Evolutionary conservation across 2,888 invertebrate species (phyloP).

Genomic region (Meteorus cinctellus): DNA sequence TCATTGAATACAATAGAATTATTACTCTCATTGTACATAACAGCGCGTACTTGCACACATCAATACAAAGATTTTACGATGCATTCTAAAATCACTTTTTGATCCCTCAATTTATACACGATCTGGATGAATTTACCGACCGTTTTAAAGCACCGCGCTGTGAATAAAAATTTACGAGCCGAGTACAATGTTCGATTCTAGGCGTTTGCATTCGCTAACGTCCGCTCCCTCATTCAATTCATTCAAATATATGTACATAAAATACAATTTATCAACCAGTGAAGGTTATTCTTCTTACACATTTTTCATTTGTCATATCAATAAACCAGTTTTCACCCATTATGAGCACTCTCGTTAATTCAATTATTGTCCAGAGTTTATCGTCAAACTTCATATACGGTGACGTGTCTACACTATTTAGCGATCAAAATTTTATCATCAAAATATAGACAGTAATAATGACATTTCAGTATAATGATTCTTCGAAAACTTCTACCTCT

Average conservation of each 20-base stretch:
- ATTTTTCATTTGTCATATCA: background rate
- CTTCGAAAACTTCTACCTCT: too few relatives aligned
- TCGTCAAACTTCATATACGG: background rate
- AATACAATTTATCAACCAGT: background rate
- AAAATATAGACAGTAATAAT: background rate
- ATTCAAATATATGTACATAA: background rate
- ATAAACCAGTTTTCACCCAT: background rate
- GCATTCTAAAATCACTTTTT: too few relatives aligned
- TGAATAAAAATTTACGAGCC: constrained; percentile 34
- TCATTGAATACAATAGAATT: too few relatives aligned
- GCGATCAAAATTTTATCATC: background rate
- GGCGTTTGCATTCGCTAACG: background rate
- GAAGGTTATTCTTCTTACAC: background rate
- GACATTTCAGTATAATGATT: background rate
- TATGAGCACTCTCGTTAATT: background rate
- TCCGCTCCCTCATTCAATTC: background rate
- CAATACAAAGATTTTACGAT: too few relatives aligned
- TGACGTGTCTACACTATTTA: background rate
- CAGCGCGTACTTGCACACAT: too few relatives aligned
- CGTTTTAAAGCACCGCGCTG: constrained; percentile 12
- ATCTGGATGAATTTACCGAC: constrained; percentile 14
- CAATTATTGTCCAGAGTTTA: background rate
- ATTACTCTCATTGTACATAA: too few relatives aligned
- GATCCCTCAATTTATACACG: constrained; percentile 17
- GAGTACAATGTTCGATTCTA: constrained; percentile 4